Conservation (phyloP, 2,797 vertebrate species). For the Anolis apletophallus region DNA sequence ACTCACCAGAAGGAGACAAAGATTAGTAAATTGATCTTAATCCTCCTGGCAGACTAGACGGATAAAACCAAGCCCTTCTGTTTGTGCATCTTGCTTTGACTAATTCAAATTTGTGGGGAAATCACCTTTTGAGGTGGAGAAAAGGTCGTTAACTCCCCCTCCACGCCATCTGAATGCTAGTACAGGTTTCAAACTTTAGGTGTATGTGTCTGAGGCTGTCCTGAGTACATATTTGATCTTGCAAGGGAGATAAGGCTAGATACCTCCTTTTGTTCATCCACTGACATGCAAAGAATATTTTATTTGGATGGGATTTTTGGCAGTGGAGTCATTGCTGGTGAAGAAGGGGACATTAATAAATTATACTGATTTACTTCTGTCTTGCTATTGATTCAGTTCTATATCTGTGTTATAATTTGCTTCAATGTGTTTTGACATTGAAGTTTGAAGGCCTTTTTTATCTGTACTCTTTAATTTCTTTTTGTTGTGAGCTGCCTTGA, state of each 20-base stretch:
- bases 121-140: neutral
- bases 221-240: neutral
- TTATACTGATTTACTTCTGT: neutral
- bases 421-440: neutral
- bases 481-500: neutral
- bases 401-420: neutral
- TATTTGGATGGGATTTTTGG: neutral
- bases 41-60: constrained; percentile 41
- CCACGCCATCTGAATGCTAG: neutral
- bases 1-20: constrained; percentile 43
- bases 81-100: constrained; percentile 43
- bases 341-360: neutral
- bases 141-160: neutral
- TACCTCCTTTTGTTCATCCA: neutral
- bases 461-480: neutral
- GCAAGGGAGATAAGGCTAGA: neutral
- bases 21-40: constrained; percentile 49
- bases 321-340: neutral
- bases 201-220: neutral
- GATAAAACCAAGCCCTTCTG: constrained; percentile 61
- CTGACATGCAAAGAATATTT: neutral
- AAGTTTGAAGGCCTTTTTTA: neutral
- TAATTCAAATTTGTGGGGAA: neutral
- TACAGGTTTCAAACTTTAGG: neutral
- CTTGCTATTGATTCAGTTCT: neutral